These are phyloP conservation scores for Drosophila emarginata DNA, from an alignment of 2,888 invertebrate species.

Conservation along the genomic window DNA sequence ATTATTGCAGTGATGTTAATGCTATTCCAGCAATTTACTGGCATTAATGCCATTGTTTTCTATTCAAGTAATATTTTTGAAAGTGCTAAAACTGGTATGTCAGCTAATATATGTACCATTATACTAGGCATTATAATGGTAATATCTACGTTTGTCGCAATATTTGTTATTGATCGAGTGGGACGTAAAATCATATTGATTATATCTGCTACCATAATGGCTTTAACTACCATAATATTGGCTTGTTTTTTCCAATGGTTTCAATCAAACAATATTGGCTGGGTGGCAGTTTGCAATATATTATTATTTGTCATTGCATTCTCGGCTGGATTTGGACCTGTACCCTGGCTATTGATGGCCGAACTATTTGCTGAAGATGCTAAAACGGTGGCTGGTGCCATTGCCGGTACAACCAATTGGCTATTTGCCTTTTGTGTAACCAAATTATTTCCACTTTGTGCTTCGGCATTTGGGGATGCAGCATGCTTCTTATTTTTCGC, in stretches of 20 bases:
- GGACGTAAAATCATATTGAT: slow-evolving; percentile 90
- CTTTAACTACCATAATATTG: slow-evolving; percentile 85
- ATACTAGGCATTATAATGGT: slow-evolving; percentile 91
- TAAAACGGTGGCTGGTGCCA: slow-evolving; percentile 88
- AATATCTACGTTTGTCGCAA: slow-evolving; percentile 85
- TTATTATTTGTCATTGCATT: slow-evolving; percentile 90
- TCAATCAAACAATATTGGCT: slow-evolving; percentile 83
- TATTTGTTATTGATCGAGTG: slow-evolving; percentile 88
- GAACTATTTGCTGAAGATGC: slow-evolving; percentile 91
- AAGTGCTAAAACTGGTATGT: slow-evolving; percentile 28
- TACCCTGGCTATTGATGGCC: slow-evolving; percentile 88
- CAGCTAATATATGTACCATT: slow-evolving; percentile 86
- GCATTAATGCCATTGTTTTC: slow-evolving; percentile 91
- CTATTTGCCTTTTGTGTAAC: slow-evolving; percentile 90
- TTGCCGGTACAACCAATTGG: slow-evolving; percentile 92
- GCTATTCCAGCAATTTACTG: slow-evolving; percentile 93
- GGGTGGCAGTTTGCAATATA: slow-evolving; percentile 88
- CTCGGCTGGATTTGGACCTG: slow-evolving; percentile 91
- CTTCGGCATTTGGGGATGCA: slow-evolving; percentile 84
- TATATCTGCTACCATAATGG: slow-evolving; percentile 87
- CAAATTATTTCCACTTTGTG: slow-evolving; percentile 85
- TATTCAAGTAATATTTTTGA: slow-evolving; percentile 89
- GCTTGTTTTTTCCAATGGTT: slow-evolving; percentile 85
- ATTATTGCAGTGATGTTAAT: slow-evolving; percentile 89
- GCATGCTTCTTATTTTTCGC: slow-evolving; percentile 89